phyloP scores from a whole-genome alignment of 1,140 invertebrate genomes.

The Leptinotarsa undecemlineata region DNA sequence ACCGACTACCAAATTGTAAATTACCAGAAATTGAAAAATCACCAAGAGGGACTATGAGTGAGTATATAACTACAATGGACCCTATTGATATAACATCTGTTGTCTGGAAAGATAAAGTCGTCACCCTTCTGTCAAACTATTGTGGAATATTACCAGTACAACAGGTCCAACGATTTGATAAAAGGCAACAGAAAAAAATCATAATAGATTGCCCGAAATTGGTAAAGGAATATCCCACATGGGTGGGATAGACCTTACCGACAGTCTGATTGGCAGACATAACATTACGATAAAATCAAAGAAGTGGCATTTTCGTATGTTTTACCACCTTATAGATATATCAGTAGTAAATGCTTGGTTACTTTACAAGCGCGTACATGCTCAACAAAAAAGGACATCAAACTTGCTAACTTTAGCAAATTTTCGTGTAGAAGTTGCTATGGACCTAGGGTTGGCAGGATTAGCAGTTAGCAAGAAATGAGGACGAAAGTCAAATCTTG shows the following conservation, averaged over 20 bases:
- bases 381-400: constrained; percentile 1
- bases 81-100: neutral
- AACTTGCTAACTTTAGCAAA: neutral
- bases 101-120: neutral
- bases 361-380: constrained; percentile 19
- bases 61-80: neutral
- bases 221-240: constrained; percentile 46
- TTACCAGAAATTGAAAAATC: neutral
- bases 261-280: constrained; percentile 55
- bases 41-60: neutral
- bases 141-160: neutral
- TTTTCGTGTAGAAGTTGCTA: too few relatives aligned
- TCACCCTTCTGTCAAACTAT: neutral
- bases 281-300: constrained; percentile 52
- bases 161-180: neutral
- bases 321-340: constrained; percentile 57
- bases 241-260: constrained; percentile 57
- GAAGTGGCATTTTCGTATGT: constrained; percentile 56
- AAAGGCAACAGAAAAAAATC: neutral
- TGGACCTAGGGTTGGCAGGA: neutral
- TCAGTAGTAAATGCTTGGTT: constrained; percentile 41
- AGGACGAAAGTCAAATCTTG: too few relatives aligned
- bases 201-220: neutral
- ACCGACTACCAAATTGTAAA: constrained; percentile 4
- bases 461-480: neutral